Evolutionary conservation across 2,113 vertebrate genomes (phyloP).

Genomic region (Chloebia gouldiae): DNA sequence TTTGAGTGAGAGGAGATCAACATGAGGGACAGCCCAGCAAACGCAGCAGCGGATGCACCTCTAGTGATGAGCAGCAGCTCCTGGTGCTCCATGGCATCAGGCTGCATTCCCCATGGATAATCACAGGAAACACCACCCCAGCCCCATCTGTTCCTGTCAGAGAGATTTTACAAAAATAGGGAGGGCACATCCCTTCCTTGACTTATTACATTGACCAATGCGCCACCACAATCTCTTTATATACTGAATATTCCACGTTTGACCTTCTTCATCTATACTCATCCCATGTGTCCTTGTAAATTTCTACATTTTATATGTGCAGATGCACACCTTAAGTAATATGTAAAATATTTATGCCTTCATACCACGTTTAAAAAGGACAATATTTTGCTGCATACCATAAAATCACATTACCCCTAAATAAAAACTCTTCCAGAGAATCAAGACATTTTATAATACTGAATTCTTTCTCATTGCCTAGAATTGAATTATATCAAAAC

Average conservation of each 20-base stretch:
- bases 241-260: fast-evolving
- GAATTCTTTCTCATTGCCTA: background rate
- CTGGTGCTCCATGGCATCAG: background rate
- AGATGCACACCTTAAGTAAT: background rate
- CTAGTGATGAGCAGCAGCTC: background rate
- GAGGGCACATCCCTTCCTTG: background rate
- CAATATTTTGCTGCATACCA: background rate
- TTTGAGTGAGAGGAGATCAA: background rate
- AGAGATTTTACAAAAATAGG: background rate
- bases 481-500: background rate
- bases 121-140: background rate
- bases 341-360: background rate
- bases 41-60: background rate
- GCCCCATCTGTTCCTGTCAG: background rate
- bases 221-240: background rate
- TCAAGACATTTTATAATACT: background rate
- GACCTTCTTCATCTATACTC: background rate
- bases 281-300: background rate
- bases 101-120: background rate
- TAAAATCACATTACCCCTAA: background rate
- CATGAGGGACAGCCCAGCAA: background rate
- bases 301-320: background rate
- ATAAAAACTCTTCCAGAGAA: background rate
- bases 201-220: background rate
- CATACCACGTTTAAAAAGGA: background rate